Evolutionary conservation across 2,888 invertebrate genomes (phyloP).

Genomic region (Proisotoma minuta): DNA sequence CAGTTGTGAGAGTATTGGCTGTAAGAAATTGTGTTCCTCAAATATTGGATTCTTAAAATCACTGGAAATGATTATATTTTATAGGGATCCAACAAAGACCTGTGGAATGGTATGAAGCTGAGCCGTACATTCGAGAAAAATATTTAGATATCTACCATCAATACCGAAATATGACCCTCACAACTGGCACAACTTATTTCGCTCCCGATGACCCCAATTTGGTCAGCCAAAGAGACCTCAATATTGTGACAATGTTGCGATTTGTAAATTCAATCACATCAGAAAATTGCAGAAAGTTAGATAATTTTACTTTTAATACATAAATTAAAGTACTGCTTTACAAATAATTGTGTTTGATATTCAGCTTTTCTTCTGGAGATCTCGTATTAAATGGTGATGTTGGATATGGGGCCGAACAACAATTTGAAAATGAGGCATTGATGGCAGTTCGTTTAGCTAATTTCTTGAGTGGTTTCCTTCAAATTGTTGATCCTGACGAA

Average conservation of each 20-base stretch:
- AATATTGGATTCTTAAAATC: not conserved
- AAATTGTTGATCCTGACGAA: slow-evolving; percentile 83
- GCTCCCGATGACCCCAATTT: slow-evolving; percentile 24
- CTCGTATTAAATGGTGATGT: slow-evolving; percentile 79
- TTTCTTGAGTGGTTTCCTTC: slow-evolving; percentile 90
- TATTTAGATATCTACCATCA: slow-evolving; percentile 70
- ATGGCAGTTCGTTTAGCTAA: slow-evolving; percentile 94
- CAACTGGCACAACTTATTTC: slow-evolving; percentile 2
- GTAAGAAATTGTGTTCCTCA: slow-evolving; percentile 54
- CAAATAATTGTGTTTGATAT: too few species aligned
- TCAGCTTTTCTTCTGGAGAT: slow-evolving; percentile 67
- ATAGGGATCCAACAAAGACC: slow-evolving; percentile 81
- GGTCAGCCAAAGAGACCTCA: slow-evolving; percentile 52
- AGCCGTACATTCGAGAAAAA: slow-evolving; percentile 64
- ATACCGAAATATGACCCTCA: slow-evolving; percentile 61
- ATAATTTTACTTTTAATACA: not conserved
- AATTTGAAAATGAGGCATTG: slow-evolving; percentile 90
- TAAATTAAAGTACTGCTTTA: too few species aligned
- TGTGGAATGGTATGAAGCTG: slow-evolving; percentile 73
- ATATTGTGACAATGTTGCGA: slow-evolving; percentile 71
- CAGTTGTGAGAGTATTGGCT: slow-evolving; percentile 84
- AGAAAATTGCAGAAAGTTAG: slow-evolving; percentile 59
- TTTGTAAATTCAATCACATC: slow-evolving; percentile 69
- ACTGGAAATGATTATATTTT: not conserved
- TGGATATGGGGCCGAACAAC: slow-evolving; percentile 77